A percentile compares a stretch with the other conserved stretches of the same genome.
These are phyloP conservation scores for Spodoptera littoralis DNA, from an alignment of 2,888 invertebrate genomes.

Conservation along the genomic window DNA sequence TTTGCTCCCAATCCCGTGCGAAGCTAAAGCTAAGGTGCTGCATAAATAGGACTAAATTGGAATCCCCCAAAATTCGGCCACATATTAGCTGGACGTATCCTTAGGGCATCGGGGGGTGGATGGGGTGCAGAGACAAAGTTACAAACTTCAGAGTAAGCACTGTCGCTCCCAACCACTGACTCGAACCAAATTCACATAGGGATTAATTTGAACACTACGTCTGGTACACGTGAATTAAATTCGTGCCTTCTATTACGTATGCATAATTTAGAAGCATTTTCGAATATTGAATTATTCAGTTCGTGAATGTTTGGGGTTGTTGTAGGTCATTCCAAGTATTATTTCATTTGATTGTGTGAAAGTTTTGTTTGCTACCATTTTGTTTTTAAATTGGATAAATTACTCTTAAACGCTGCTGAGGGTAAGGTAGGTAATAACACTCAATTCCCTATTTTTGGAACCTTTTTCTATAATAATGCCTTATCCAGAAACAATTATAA, in stretches of 20 bases:
- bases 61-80: constrained; percentile 74
- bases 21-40: constrained; percentile 69
- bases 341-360: not conserved
- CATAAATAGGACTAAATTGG: constrained; percentile 81
- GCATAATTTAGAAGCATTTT: constrained; percentile 49
- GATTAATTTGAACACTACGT: constrained; percentile 78
- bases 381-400: not conserved
- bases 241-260: constrained; percentile 57
- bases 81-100: constrained; percentile 69
- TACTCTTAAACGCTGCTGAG: no score
- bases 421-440: no score
- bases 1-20: constrained; percentile 57
- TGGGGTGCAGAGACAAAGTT: constrained; percentile 70
- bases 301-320: constrained; percentile 7
- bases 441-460: no score
- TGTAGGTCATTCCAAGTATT: constrained; percentile 4
- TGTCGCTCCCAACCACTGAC: constrained; percentile 75
- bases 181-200: constrained; percentile 72
- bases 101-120: constrained; percentile 62
- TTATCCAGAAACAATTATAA: no score
- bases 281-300: constrained; percentile 50
- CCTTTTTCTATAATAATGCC: no score
- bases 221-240: constrained; percentile 72
- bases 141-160: constrained; percentile 81
- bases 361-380: not conserved